phyloP scores from a whole-genome alignment of 2,113 vertebrate genomes.

The Nesospiza acunhae region DNA sequence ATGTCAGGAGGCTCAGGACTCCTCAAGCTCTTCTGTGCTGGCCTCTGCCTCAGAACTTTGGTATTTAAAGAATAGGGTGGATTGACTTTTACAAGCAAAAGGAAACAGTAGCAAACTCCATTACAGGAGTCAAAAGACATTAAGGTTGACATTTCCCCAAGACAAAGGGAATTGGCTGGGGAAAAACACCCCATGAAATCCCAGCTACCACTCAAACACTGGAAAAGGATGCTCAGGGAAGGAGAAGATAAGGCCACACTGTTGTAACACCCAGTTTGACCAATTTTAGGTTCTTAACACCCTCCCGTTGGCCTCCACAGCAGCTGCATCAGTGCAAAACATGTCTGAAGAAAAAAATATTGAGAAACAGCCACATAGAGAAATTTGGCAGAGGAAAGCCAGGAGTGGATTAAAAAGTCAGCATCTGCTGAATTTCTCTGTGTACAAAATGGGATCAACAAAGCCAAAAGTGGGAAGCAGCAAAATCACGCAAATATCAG shows the following conservation, averaged over 20 bases:
- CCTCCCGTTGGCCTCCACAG: background rate
- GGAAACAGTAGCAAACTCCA: background rate
- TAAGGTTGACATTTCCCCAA: background rate
- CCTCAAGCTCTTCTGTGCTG: background rate
- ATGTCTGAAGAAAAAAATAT: background rate
- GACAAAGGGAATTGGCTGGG: background rate
- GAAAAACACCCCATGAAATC: background rate
- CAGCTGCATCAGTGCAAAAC: background rate
- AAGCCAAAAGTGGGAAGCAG: background rate
- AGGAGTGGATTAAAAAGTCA: background rate
- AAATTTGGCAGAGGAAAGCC: background rate
- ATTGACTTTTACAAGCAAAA: background rate
- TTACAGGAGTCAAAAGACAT: background rate
- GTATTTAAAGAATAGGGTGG: background rate
- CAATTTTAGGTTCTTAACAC: background rate
- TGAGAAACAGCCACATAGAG: background rate
- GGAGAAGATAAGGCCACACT: background rate
- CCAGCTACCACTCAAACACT: background rate
- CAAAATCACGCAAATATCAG: background rate
- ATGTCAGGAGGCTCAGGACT: background rate
- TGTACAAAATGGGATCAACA: background rate
- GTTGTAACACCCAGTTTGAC: background rate
- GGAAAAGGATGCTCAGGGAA: background rate
- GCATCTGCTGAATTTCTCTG: background rate
- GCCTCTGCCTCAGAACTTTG: background rate